These are phyloP conservation scores for Caenorhabditis virilis DNA, from an alignment of 2,888 invertebrate genomes.

Conservation along the genomic window DNA sequence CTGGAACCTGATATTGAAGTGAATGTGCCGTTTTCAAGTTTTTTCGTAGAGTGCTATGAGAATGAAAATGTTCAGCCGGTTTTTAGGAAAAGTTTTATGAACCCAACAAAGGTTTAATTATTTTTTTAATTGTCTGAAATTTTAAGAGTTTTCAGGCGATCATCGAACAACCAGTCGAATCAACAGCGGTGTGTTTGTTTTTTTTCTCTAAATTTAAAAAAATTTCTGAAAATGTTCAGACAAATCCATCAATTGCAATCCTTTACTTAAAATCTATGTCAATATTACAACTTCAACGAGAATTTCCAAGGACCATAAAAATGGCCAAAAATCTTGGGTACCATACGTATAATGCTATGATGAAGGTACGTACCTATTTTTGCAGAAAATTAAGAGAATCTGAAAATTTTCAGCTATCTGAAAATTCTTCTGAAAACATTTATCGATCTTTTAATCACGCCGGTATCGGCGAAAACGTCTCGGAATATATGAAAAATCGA, in stretches of 20 bases:
- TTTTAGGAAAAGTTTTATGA: too few species aligned
- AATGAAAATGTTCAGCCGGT: too few species aligned
- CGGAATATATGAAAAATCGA: conserved; percentile 17
- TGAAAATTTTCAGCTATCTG: too few species aligned
- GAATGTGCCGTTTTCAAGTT: too few species aligned
- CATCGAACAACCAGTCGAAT: neutral
- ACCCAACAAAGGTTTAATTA: too few species aligned
- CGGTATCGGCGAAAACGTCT: neutral
- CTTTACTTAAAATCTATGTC: conserved; percentile 32
- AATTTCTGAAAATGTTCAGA: conserved; percentile 11
- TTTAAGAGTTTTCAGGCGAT: too few species aligned
- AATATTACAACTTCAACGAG: conserved; percentile 17
- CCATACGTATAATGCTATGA: neutral
- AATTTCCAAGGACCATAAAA: conserved; percentile 36
- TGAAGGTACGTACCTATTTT: neutral
- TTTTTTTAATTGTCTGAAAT: too few species aligned
- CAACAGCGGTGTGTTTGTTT: neutral
- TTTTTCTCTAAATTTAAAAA: neutral
- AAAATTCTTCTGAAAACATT: conserved; percentile 16
- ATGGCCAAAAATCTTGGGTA: neutral
- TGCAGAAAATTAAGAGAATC: too few species aligned
- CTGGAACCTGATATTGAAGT: too few species aligned
- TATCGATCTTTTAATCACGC: conserved; percentile 10
- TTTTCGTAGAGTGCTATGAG: too few species aligned
- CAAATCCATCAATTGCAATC: conserved; percentile 23